A percentile compares a stretch with the other conserved stretches of the same genome.
phyloP scores from a whole-genome alignment of 2,113 vertebrate genomes.

The Ctenomys sociabilis region DNA sequence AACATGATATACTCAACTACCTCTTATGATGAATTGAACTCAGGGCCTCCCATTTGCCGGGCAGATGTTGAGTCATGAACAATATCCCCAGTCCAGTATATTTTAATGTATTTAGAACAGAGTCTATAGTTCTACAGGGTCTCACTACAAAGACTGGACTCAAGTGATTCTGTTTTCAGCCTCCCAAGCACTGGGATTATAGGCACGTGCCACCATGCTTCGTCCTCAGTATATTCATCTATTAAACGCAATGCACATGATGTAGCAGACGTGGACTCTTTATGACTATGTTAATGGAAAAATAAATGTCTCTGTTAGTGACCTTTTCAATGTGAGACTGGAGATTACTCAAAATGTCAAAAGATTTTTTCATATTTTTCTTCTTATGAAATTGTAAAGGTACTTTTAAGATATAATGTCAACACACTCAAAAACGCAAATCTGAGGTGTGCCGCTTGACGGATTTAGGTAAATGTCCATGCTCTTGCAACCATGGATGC shows the following conservation, averaged over 20 bases:
- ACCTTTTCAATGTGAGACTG: not conserved
- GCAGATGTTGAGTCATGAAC: no score
- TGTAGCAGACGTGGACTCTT: not conserved
- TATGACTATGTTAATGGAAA: not conserved
- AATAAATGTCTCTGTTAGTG: not conserved
- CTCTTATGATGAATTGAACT: no score
- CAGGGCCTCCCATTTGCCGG: no score
- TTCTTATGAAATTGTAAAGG: not conserved
- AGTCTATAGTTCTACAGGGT: no score
- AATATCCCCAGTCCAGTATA: no score
- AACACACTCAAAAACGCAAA: not conserved
- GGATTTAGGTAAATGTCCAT: not conserved
- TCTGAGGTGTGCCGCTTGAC: not conserved
- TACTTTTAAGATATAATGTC: not conserved
- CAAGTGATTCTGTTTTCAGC: no score
- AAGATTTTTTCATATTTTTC: not conserved
- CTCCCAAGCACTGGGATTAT: no score
- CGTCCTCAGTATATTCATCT: not conserved
- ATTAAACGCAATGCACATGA: not conserved
- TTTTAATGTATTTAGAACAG: no score
- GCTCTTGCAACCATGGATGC: not conserved
- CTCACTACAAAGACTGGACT: no score
- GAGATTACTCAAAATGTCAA: not conserved
- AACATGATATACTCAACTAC: not conserved
- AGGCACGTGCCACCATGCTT: no score